Evolutionary conservation across 2,113 vertebrate genomes (phyloP), one percentile per base, ranked within the genome.

Genomic region (Phyllopteryx taeniolatus): DNA sequence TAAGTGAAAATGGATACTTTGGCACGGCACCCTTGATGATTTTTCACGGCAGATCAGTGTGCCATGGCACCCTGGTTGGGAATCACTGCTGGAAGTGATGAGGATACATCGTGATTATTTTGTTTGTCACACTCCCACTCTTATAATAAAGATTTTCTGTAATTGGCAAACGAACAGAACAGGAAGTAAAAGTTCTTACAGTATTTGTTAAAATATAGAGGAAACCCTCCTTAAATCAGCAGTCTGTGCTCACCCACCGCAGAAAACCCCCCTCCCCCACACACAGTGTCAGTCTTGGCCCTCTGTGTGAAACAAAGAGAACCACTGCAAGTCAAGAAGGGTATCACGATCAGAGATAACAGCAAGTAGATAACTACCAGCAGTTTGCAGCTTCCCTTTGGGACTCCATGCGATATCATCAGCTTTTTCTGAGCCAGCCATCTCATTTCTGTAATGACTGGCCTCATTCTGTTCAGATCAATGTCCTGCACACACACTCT

Each of bases 361-460:
- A 59, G 81, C 53, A 74, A 81, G 73, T 73, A 68, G 76, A 87
- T 79, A 78, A 83, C 77, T 76, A 70, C 71, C 71, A 79, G 74
- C 69, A 73, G 82, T 76, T 73, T 78, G 49, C 68, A 67, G 53
- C 65, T 78, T 73, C 71, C 75, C 75, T 76, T 64, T 67, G 78
- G 78, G 67, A 82, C 63, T 53, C 12, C 71, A 76, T 49, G 82
- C 75, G 73, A 83, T 90, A 90, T 88, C 85, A 90, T 82, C 83
- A 83, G 87, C 76, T 74, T 86, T 39, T 90, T 89, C 88, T 71
- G 82, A 85, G 79, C 78, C 70, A 3, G 75, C 75, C 78, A 78
- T 86, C 76, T 84, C 71, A 47, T 83, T 79, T 85, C 70, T 39
- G 56, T 88, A 90, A 89, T 19, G 68, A 89, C 81, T 74, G 44